A percentile compares a stretch with the other conserved stretches of the same genome.
These are phyloP conservation scores for Caenorhabditis afra DNA, from an alignment of 2,888 invertebrate genomes.

Conservation along the genomic window DNA sequence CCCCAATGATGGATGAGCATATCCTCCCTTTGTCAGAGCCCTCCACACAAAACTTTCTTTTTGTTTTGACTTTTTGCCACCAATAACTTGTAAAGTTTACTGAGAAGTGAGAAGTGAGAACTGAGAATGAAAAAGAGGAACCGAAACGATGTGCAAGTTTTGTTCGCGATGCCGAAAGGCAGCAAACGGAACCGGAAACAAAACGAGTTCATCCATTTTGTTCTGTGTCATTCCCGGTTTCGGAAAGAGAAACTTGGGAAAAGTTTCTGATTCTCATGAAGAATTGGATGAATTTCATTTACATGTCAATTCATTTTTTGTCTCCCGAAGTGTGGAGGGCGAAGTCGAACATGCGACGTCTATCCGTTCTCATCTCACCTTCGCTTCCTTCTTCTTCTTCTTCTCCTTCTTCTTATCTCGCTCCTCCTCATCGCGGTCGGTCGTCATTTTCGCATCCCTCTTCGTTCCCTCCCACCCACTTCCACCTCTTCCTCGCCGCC, in stretches of 20 bases:
- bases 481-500: too few species aligned
- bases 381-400: slow-evolving; percentile 44
- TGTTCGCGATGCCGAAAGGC: not conserved
- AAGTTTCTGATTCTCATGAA: not conserved
- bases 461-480: too few species aligned
- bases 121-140: not conserved
- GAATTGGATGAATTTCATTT: not conserved
- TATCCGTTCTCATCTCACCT: slow-evolving; percentile 58
- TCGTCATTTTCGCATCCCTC: slow-evolving; percentile 49
- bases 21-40: slow-evolving; percentile 17
- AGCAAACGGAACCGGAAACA: too few species aligned
- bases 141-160: not conserved
- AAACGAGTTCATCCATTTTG: not conserved
- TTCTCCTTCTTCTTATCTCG: slow-evolving; percentile 45
- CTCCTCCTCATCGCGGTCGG: not conserved
- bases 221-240: not conserved
- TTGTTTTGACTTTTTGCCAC: slow-evolving; percentile 13
- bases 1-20: slow-evolving; percentile 50
- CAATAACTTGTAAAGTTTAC: slow-evolving; percentile 37
- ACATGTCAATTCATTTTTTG: slow-evolving; percentile 8
- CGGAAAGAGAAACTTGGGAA: too few species aligned
- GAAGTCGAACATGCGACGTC: slow-evolving; percentile 43
- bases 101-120: slow-evolving; percentile 33
- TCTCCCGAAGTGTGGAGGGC: slow-evolving; percentile 1
- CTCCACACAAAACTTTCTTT: not conserved